Percentiles rank a stretch among this genome's conserved stretches.
Conservation (phyloP, 2,797 vertebrate genomes). For the Prionace glauca region DNA sequence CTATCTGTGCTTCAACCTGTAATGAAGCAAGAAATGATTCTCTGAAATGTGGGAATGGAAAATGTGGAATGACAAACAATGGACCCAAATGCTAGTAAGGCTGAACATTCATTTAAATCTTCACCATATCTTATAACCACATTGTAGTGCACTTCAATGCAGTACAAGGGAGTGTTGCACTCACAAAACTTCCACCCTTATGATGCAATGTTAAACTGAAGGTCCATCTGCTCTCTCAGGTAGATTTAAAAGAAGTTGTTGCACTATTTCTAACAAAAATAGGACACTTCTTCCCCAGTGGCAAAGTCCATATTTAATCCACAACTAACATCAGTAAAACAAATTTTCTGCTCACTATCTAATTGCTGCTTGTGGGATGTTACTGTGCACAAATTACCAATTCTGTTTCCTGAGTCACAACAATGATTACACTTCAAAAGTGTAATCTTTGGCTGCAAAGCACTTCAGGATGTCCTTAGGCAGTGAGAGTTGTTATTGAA, state of each 20-base stretch:
- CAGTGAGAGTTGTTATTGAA: too few relatives aligned
- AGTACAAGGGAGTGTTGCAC: background rate
- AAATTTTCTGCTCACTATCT: background rate
- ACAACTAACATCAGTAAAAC: background rate
- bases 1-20: constrained; percentile 6
- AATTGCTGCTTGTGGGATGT: background rate
- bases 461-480: too few relatives aligned
- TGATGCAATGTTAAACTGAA: background rate
- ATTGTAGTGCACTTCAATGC: background rate
- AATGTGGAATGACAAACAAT: background rate
- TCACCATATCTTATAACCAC: too few relatives aligned
- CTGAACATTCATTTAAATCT: background rate
- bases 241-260: background rate
- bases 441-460: too few relatives aligned
- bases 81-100: constrained; percentile 13
- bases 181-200: background rate
- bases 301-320: background rate
- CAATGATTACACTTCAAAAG: background rate
- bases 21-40: background rate
- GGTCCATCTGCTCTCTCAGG: background rate
- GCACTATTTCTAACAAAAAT: background rate
- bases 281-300: background rate
- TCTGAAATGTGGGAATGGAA: constrained; percentile 1
- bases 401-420: background rate
- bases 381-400: too few relatives aligned